These are phyloP conservation scores for Atlantisia rogersi DNA, from an alignment of 2,113 vertebrate genomes.

Conservation along the genomic window DNA sequence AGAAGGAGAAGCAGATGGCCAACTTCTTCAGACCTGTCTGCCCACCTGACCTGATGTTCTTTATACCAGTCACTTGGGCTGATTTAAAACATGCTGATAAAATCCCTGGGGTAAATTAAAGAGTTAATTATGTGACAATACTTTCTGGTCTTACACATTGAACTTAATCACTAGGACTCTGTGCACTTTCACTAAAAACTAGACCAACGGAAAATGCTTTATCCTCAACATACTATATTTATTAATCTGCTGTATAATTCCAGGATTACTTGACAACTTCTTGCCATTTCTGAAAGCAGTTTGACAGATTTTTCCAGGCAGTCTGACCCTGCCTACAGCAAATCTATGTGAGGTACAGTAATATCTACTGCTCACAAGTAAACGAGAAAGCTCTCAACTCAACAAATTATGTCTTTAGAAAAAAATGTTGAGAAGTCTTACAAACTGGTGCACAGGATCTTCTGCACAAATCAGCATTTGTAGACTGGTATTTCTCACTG, in stretches of 20 bases:
- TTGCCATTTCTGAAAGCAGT: slow-evolving; percentile 17
- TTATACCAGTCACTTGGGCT: background rate
- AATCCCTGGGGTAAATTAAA: slow-evolving; percentile 7
- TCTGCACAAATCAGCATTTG: slow-evolving; percentile 2
- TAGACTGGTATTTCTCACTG: background rate
- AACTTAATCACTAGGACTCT: background rate
- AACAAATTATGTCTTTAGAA: background rate
- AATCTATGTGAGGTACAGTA: background rate
- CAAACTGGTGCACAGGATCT: background rate
- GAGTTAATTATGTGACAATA: slow-evolving; percentile 25
- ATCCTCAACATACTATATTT: background rate
- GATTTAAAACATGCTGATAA: background rate
- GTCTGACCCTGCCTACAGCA: background rate
- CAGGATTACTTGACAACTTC: background rate
- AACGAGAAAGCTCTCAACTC: background rate
- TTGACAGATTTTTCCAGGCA: background rate
- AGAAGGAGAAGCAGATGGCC: slow-evolving; percentile 34
- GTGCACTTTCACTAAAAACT: background rate
- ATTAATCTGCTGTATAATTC: slow-evolving; percentile 1
- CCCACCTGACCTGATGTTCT: background rate
- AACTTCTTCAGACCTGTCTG: background rate
- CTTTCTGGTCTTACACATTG: background rate
- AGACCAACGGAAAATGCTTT: background rate
- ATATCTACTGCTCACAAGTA: background rate
- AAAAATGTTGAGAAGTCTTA: background rate